Evolutionary conservation across 1,140 invertebrate genomes (phyloP).

Genomic region (Metaphire vulgaris): DNA sequence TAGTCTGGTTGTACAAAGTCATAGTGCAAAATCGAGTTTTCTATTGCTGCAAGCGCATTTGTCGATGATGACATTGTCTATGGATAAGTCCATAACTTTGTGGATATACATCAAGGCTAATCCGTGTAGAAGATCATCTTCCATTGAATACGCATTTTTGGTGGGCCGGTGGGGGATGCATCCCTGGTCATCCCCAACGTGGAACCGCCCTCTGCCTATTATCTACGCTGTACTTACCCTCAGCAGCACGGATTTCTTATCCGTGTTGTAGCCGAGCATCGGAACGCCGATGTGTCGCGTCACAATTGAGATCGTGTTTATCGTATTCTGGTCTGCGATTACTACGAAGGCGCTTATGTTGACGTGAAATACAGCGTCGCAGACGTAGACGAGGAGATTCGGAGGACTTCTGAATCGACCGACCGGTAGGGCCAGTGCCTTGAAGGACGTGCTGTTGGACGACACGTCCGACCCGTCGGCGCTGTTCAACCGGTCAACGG

Average conservation of each 20-base stretch:
- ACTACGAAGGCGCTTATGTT: conserved; percentile 24
- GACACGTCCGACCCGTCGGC: neutral
- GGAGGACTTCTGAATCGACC: neutral
- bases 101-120: no score
- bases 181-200: no score
- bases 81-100: no score
- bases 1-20: no score
- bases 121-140: no score
- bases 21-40: no score
- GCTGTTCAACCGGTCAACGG: neutral
- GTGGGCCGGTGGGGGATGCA: no score
- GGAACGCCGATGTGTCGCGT: conserved; percentile 20
- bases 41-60: no score
- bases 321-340: conserved; percentile 11
- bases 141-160: no score
- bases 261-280: conserved; percentile 23
- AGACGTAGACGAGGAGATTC: conserved; percentile 19
- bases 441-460: neutral
- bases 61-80: no score
- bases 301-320: conserved; percentile 25
- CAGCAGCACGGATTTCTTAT: neutral
- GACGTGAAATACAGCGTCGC: conserved; percentile 4
- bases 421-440: neutral
- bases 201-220: no score
- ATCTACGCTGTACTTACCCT: no score